These are phyloP conservation scores for Sogatella furcifera DNA, from an alignment of 1,140 invertebrate genomes.

Conservation along the genomic window DNA sequence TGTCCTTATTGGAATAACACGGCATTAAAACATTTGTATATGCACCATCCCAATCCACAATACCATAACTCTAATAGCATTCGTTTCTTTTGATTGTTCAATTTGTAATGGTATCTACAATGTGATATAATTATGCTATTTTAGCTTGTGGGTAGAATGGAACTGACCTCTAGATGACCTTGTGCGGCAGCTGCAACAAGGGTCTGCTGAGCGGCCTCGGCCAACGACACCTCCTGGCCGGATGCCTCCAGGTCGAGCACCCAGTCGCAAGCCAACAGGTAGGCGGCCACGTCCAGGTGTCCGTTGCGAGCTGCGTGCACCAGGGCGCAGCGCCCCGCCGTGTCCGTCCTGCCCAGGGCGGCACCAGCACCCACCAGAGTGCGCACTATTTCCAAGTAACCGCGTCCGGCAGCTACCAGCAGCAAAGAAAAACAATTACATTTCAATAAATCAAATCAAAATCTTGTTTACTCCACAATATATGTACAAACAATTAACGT, in stretches of 20 bases:
- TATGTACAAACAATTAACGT: too few species aligned
- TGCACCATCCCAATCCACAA: too few species aligned
- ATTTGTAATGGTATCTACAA: too few species aligned
- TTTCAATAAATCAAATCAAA: too few species aligned
- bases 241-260: slow-evolving; percentile 24
- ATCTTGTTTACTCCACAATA: too few species aligned
- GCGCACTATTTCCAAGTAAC: slow-evolving; percentile 66
- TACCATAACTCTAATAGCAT: too few species aligned
- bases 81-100: too few species aligned
- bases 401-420: slow-evolving; percentile 56
- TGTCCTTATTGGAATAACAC: too few species aligned
- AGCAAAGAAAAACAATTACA: too few species aligned
- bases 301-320: slow-evolving; percentile 83
- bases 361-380: slow-evolving; percentile 60
- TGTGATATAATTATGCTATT: too few species aligned
- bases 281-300: slow-evolving; percentile 70
- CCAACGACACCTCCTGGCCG: slow-evolving; percentile 35
- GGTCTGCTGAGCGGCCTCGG: slow-evolving; percentile 66
- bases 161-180: slow-evolving; percentile 59
- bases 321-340: slow-evolving; percentile 69
- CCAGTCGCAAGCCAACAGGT: slow-evolving; percentile 77
- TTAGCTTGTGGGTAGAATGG: too few species aligned
- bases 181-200: slow-evolving; percentile 79
- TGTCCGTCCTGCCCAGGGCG: slow-evolving; percentile 65
- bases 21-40: too few species aligned